Conservation (phyloP, 2,797 vertebrate genomes). For the Gobionotothen gibberifrons region DNA sequence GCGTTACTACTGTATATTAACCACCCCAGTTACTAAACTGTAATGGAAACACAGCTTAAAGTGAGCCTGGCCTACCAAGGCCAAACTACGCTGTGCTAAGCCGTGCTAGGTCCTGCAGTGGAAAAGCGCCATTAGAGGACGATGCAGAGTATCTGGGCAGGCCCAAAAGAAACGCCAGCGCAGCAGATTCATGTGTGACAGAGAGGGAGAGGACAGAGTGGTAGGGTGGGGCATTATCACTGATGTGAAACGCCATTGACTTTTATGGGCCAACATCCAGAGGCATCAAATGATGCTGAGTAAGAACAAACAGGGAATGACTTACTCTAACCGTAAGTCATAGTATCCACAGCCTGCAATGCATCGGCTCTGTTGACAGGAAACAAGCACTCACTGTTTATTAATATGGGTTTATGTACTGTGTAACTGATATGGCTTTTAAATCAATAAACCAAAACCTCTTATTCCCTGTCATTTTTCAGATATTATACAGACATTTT, state of each 20-base stretch:
- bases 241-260: conserved; percentile 54
- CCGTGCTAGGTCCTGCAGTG: no score
- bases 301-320: conserved; percentile 44
- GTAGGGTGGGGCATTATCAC: conserved; percentile 37
- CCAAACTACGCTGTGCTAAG: no score
- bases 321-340: conserved; percentile 20
- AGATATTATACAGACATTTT: not conserved
- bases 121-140: conserved; percentile 25
- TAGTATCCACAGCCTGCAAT: not conserved
- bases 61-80: no score
- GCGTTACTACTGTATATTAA: no score
- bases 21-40: no score
- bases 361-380: conserved; percentile 2
- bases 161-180: conserved; percentile 45
- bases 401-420: not conserved
- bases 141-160: conserved; percentile 48
- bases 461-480: not conserved
- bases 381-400: not conserved
- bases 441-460: not conserved
- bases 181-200: conserved; percentile 60
- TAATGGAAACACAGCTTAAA: no score
- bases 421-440: not conserved
- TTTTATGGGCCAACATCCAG: conserved; percentile 48
- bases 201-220: conserved; percentile 37
- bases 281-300: conserved; percentile 55